Evolutionary conservation across 1,140 invertebrate species (phyloP).

Genomic region (Helicoverpa zea): DNA sequence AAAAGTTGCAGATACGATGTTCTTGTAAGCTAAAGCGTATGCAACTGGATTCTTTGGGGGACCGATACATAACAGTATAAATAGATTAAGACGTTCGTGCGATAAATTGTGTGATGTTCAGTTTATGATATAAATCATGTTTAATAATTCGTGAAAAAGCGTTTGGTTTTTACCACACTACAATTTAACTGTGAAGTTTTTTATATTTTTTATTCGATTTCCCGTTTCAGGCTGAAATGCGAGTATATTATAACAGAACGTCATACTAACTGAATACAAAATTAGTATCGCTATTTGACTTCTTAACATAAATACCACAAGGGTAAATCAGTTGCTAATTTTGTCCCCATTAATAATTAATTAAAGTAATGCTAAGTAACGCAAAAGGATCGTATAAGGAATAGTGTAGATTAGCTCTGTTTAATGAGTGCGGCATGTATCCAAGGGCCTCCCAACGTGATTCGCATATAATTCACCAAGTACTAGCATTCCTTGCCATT

Average conservation of each 20-base stretch:
- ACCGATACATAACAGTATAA: slow-evolving; percentile 1
- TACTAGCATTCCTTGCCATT: slow-evolving; percentile 30
- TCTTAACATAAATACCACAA: background rate
- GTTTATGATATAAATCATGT: too few species aligned
- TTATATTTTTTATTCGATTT: background rate
- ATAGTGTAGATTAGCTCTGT: slow-evolving; percentile 30
- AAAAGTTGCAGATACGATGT: slow-evolving; percentile 8
- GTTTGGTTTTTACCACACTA: background rate
- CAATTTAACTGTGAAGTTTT: background rate
- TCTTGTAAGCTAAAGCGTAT: slow-evolving; percentile 17
- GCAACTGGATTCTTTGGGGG: background rate
- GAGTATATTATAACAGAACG: too few species aligned
- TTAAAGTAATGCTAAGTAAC: slow-evolving; percentile 10
- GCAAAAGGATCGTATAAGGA: slow-evolving; percentile 25
- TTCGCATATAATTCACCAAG: slow-evolving; percentile 32
- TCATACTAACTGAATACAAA: too few species aligned
- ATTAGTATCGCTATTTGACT: too few species aligned
- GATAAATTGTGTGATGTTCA: background rate
- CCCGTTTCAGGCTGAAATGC: too few species aligned
- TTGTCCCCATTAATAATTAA: slow-evolving; percentile 21
- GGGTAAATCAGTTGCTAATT: background rate
- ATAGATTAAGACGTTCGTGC: slow-evolving; percentile 1
- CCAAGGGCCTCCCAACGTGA: slow-evolving; percentile 33
- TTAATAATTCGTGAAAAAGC: too few species aligned
- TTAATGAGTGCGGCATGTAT: slow-evolving; percentile 29